Evolutionary conservation across 1,140 invertebrate genomes (phyloP), one percentile per base, ranked within the genome.

Genomic region (Zaprionus ghesquierei): DNA sequence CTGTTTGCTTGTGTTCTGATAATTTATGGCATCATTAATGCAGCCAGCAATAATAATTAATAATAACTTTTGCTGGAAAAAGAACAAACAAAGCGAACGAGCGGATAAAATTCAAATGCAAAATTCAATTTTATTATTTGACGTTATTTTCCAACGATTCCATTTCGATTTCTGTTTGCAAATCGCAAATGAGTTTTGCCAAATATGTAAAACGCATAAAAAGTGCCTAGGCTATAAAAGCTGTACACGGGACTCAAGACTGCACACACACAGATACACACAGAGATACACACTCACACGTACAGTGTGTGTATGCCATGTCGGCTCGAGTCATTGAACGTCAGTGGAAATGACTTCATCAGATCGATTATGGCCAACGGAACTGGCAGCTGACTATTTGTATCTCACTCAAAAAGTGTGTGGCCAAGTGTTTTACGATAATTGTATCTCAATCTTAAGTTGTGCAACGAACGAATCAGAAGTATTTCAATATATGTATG

Each of bases 311-410:
- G 46, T 78, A 71, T 61, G 77, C 46, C n/a, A 55, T 50, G 61
- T 65, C 55, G 50, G 51, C 38, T 77, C 79, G 69, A 81, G 79
- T 81, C 79, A 78, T 81, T 81, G 79, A 81, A 81, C 79, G 79
- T 77, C 79, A 53, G 61, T 66, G 70, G 70, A 81, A 81, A 81
- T 81, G 79, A 81, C 79, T 81, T 81, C 79, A 81, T 81, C 79
- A 41, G 35, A 78, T 81, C 58, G 66, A 75, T 62, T n/a, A 58
- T 66, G 74, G 53, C 62, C 35, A 68, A 54, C 13, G 27, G 54
- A 63, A 65, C 74, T 65, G 61, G 70, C 61, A 78, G 60, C 64
- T 77, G 77, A 60, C 64, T 65, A 51, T 73, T 46, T 65, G 46
- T 71, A 55, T 38, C 41, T 77, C 41, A 18, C 6, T 41, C 35